phyloP scores from a whole-genome alignment of 1,140 invertebrate genomes.

The Ridgeia piscesae region DNA sequence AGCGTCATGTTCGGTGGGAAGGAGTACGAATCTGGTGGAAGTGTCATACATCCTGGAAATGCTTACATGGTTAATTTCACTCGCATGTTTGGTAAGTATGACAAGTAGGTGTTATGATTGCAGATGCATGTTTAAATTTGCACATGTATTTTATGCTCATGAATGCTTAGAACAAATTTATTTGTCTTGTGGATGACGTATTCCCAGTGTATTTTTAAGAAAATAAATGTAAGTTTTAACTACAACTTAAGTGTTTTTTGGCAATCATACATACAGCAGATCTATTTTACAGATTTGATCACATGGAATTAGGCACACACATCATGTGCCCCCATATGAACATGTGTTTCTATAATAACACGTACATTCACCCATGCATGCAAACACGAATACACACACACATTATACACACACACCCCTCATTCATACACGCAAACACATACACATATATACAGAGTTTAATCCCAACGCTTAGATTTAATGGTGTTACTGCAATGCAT shows the following conservation, averaged over 20 bases:
- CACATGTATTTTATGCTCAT: background rate
- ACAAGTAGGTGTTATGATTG: background rate
- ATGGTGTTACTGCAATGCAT: background rate
- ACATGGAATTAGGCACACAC: conserved; percentile 26
- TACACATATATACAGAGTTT: background rate
- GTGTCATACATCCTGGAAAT: conserved; percentile 66
- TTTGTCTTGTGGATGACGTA: background rate
- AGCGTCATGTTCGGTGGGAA: conserved; percentile 59
- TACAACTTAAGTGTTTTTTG: background rate
- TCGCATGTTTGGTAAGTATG: conserved; percentile 59
- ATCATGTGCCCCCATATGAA: too few relatives aligned
- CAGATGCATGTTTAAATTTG: background rate
- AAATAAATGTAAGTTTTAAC: background rate
- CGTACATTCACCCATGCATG: too few relatives aligned
- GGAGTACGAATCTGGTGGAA: conserved; percentile 66
- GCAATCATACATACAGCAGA: background rate
- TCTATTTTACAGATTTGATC: conserved; percentile 44
- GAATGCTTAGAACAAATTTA: background rate
- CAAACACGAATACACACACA: too few relatives aligned
- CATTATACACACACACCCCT: too few relatives aligned
- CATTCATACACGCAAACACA: background rate
- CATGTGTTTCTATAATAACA: too few relatives aligned
- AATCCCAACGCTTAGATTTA: background rate
- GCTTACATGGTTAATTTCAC: conserved; percentile 66
- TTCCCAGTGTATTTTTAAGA: background rate